Conservation (phyloP, 2,113 vertebrate genomes). For the Tapirus terrestris region DNA sequence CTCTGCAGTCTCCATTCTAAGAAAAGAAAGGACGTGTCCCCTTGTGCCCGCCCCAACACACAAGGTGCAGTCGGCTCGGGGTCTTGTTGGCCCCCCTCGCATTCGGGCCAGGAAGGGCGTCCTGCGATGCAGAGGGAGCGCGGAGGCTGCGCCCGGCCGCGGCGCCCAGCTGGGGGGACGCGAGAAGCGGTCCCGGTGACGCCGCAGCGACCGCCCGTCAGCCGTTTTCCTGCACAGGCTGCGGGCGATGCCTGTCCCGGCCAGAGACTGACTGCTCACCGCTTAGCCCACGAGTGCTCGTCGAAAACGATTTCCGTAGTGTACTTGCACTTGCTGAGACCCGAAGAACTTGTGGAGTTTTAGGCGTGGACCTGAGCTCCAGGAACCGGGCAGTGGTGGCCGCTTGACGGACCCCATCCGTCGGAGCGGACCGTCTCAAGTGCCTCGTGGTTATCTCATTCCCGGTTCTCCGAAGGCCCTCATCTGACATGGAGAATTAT, state of each 20-base stretch:
- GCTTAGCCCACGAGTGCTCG: slow-evolving; percentile 89
- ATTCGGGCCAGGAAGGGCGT: too few species aligned
- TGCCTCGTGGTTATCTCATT: background rate
- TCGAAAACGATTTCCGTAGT: slow-evolving; percentile 88
- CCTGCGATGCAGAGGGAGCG: too few species aligned
- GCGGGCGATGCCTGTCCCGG: slow-evolving; percentile 90
- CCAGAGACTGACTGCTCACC: slow-evolving; percentile 91
- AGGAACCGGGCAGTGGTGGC: slow-evolving; percentile 14
- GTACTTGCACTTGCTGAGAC: slow-evolving; percentile 86
- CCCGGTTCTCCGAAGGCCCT: background rate
- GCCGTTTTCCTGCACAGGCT: slow-evolving; percentile 93
- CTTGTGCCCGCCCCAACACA: background rate
- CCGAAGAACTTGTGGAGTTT: slow-evolving; percentile 82
- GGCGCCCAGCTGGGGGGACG: slow-evolving; percentile 86
- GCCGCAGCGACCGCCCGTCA: too few species aligned
- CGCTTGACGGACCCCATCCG: background rate
- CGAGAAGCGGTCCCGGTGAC: too few species aligned
- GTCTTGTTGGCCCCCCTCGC: too few species aligned
- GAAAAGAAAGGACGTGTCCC: background rate
- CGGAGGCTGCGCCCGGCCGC: too few species aligned
- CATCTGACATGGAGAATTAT: background rate
- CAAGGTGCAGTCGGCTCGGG: too few species aligned
- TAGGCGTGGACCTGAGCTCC: slow-evolving; percentile 72
- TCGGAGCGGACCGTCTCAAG: slow-evolving; percentile 56
- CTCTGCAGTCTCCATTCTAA: background rate